phyloP scores from a whole-genome alignment of 2,113 vertebrate species.

The Pampusana beccarii region DNA sequence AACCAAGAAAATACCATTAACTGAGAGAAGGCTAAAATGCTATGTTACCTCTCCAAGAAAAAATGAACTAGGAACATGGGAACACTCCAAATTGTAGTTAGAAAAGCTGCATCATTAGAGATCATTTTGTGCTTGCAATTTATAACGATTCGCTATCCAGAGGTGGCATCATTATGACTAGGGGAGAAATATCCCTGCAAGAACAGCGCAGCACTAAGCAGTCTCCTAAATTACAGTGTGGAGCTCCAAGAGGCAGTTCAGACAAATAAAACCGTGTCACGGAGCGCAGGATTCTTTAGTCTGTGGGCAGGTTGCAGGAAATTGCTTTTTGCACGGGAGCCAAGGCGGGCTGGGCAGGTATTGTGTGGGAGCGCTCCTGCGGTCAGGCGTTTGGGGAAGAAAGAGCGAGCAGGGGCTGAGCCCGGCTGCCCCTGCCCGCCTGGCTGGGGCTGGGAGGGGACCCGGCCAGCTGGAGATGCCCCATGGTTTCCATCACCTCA shows the following conservation, averaged over 20 bases:
- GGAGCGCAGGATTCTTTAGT: not conserved
- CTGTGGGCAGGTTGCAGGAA: slow-evolving; percentile 19
- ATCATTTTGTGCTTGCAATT: not conserved
- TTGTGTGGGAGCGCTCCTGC: slow-evolving; percentile 3
- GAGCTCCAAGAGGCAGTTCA: slow-evolving; percentile 45
- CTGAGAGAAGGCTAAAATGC: slow-evolving; percentile 8
- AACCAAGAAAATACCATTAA: not conserved
- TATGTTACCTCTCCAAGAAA: not conserved
- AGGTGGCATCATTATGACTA: slow-evolving; percentile 21
- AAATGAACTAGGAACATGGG: not conserved
- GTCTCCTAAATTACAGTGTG: slow-evolving; percentile 52
- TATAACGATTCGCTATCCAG: slow-evolving; percentile 25
- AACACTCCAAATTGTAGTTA: not conserved
- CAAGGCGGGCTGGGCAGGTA: not conserved
- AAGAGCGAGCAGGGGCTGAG: not conserved
- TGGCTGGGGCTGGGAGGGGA: not conserved
- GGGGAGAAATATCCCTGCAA: not conserved
- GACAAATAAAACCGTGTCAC: not conserved
- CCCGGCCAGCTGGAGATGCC: no score
- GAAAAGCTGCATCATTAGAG: slow-evolving; percentile 31
- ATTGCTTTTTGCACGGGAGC: slow-evolving; percentile 32
- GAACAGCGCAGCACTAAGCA: slow-evolving; percentile 1
- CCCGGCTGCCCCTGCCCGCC: not conserved
- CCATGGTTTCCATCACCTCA: not conserved
- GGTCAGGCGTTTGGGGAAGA: not conserved